Percentiles rank a stretch among this genome's conserved stretches.
These are phyloP conservation scores for Euzetes globulus DNA, from an alignment of 2,888 invertebrate species.

Conservation along the genomic window DNA sequence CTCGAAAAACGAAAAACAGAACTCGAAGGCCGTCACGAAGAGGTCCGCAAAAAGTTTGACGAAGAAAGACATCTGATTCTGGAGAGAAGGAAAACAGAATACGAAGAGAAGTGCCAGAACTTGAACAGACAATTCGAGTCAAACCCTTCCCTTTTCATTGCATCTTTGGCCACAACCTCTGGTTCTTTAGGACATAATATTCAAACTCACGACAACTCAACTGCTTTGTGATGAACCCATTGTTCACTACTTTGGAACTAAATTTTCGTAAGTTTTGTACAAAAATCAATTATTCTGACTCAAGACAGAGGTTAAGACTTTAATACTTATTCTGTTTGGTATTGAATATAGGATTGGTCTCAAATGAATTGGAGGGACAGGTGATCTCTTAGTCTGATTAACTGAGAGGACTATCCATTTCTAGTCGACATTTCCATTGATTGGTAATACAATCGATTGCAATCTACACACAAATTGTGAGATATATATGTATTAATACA, in stretches of 20 bases:
- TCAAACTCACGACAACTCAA: constrained; percentile 4
- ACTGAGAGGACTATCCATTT: background rate
- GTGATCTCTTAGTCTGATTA: constrained; percentile 1
- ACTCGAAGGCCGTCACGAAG: constrained; percentile 68
- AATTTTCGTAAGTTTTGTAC: background rate
- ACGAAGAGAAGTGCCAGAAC: constrained; percentile 30
- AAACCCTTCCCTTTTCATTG: constrained; percentile 18
- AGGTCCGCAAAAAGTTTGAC: constrained; percentile 61
- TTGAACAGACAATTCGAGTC: constrained; percentile 18
- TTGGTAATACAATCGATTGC: constrained; percentile 4
- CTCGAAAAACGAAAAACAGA: constrained; percentile 68
- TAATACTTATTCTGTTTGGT: background rate
- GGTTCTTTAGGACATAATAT: constrained; percentile 15
- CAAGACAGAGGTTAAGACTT: too few relatives aligned
- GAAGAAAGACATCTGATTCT: constrained; percentile 53
- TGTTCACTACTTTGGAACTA: background rate
- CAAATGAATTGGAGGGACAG: background rate
- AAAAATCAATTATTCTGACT: too few relatives aligned
- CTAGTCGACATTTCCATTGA: constrained; percentile 2
- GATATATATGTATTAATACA: background rate
- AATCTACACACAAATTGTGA: background rate
- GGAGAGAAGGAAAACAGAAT: constrained; percentile 17
- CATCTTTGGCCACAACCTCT: constrained; percentile 19
- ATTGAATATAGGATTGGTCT: background rate
- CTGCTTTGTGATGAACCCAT: constrained; percentile 7